phyloP scores from a whole-genome alignment of 2,797 vertebrate species.

The Pipistrellus nathusii region DNA sequence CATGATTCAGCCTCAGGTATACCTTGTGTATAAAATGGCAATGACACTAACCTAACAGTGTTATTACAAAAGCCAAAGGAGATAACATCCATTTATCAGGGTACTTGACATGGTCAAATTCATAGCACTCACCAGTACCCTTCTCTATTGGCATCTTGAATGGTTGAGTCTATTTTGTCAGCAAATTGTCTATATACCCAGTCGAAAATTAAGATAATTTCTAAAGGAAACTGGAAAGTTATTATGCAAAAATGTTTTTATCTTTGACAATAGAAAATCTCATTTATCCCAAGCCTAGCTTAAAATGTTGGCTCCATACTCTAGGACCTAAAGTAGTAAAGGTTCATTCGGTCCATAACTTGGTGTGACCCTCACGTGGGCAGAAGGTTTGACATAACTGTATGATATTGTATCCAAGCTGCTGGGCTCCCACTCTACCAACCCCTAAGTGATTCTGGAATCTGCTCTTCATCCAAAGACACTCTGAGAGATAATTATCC shows the following conservation, averaged over 20 bases:
- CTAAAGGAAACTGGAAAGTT: constrained; percentile 16
- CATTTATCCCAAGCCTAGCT: not conserved
- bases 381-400: not conserved
- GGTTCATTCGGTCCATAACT: not conserved
- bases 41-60: not conserved
- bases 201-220: constrained; percentile 37
- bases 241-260: not conserved
- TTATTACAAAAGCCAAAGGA: not conserved
- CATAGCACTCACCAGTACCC: not conserved
- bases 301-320: not conserved
- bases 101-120: not conserved
- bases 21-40: not conserved
- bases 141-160: not conserved
- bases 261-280: not conserved
- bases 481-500: not conserved
- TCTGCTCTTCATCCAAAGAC: not conserved
- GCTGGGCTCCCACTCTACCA: not conserved
- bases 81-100: not conserved
- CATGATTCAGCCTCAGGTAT: not conserved
- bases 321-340: not conserved
- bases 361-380: not conserved
- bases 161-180: not conserved
- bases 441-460: not conserved
- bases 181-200: not conserved
- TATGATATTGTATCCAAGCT: not conserved